A percentile compares a stretch with the other conserved stretches of the same genome.
phyloP scores from a whole-genome alignment of 2,113 vertebrate genomes.

The Ardeotis arabs region DNA sequence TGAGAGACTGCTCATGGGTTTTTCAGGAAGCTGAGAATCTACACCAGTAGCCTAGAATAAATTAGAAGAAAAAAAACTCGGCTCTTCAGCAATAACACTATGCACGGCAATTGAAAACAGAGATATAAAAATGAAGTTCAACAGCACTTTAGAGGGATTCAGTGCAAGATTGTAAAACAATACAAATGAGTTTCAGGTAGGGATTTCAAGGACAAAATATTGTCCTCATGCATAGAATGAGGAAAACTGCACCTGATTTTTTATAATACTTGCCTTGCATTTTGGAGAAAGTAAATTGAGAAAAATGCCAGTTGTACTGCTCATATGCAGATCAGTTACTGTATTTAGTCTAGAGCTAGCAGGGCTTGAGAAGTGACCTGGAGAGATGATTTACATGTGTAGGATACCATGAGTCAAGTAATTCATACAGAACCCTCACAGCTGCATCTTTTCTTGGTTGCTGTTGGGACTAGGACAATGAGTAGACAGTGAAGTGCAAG shows the following conservation, averaged over 20 bases:
- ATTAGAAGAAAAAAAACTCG: background rate
- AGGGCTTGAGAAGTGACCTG: background rate
- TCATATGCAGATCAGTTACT: background rate
- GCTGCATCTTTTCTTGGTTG: background rate
- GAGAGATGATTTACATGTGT: background rate
- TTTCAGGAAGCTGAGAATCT: background rate
- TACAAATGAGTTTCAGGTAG: background rate
- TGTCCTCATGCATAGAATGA: background rate
- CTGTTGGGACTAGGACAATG: background rate
- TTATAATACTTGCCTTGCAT: background rate
- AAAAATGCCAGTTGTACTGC: background rate
- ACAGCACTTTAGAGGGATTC: background rate
- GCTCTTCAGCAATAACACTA: background rate
- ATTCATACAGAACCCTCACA: background rate
- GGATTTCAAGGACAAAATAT: background rate
- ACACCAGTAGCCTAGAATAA: background rate
- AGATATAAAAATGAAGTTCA: background rate
- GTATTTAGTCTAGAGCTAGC: background rate
- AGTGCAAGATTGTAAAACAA: background rate
- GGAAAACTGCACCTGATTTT: background rate
- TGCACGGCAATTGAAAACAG: background rate
- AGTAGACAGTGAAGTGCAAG: background rate
- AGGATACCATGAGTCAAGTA: background rate
- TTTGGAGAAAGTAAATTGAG: background rate
- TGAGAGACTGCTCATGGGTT: background rate